These are phyloP conservation scores for Torymus texanus DNA, from an alignment of 2,888 invertebrate genomes.

Conservation along the genomic window DNA sequence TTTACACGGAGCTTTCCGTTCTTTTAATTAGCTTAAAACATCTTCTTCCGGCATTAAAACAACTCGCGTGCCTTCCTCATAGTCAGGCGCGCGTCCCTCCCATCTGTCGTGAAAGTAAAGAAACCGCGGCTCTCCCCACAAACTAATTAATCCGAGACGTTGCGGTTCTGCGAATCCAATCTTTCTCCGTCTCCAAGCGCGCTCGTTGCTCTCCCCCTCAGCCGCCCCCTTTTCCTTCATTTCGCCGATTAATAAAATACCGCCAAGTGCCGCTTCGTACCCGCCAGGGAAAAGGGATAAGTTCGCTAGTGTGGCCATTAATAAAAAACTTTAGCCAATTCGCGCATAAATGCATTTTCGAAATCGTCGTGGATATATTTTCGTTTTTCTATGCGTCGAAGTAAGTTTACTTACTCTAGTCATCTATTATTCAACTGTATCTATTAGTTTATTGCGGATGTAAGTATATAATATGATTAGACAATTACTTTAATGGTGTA, in stretches of 20 bases:
- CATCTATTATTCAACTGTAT: too few relatives aligned
- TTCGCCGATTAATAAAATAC: slow-evolving; percentile 33
- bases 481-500: too few relatives aligned
- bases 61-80: slow-evolving; percentile 11
- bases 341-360: slow-evolving; percentile 1
- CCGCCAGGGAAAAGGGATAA: background rate
- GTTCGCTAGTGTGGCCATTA: background rate
- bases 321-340: slow-evolving; percentile 9
- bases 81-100: too few relatives aligned
- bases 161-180: slow-evolving; percentile 15
- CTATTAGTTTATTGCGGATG: too few relatives aligned
- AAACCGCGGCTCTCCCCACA: slow-evolving; percentile 2
- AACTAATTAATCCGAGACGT: slow-evolving; percentile 46
- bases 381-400: background rate
- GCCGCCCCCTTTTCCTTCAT: background rate
- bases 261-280: background rate
- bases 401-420: too few relatives aligned
- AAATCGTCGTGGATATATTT: slow-evolving; percentile 10
- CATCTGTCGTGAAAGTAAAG: slow-evolving; percentile 8
- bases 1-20: slow-evolving; percentile 5
- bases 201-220: background rate
- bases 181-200: background rate
- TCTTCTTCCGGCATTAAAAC: slow-evolving; percentile 20
- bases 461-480: too few relatives aligned
- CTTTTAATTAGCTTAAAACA: slow-evolving; percentile 38